phyloP scores from a whole-genome alignment of 2,113 vertebrate genomes.

The Ptilonorhynchus violaceus region DNA sequence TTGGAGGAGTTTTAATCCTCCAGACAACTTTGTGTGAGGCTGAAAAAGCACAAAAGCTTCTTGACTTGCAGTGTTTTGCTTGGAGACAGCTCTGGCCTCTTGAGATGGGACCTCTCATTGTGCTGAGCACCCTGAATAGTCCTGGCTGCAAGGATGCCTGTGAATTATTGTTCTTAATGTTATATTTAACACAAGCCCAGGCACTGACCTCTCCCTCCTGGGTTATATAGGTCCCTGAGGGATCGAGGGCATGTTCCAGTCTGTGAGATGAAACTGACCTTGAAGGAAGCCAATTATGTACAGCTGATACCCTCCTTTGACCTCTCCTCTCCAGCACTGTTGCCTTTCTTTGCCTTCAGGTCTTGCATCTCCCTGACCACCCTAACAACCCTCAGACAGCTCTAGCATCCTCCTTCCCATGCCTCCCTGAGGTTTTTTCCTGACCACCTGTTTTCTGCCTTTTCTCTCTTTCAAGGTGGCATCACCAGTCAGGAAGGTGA shows the following conservation, averaged over 20 bases:
- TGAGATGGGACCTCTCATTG: not conserved
- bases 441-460: not conserved
- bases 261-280: not conserved
- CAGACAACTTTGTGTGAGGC: not conserved
- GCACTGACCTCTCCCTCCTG: not conserved
- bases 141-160: not conserved
- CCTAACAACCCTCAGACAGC: not conserved
- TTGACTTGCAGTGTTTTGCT: rapidly evolving
- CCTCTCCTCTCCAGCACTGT: not conserved
- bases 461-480: not conserved
- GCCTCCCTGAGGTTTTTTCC: not conserved
- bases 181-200: not conserved
- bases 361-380: not conserved
- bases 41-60: not conserved
- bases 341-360: not conserved
- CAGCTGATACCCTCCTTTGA: not conserved
- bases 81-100: not conserved
- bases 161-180: not conserved
- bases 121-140: not conserved
- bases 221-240: not conserved
- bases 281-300: not conserved
- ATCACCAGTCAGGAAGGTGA: not conserved
- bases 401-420: not conserved
- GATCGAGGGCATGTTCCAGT: not conserved
- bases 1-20: not conserved